Evolutionary conservation across 2,888 invertebrate genomes (phyloP).

Genomic region (Cephus runcator): DNA sequence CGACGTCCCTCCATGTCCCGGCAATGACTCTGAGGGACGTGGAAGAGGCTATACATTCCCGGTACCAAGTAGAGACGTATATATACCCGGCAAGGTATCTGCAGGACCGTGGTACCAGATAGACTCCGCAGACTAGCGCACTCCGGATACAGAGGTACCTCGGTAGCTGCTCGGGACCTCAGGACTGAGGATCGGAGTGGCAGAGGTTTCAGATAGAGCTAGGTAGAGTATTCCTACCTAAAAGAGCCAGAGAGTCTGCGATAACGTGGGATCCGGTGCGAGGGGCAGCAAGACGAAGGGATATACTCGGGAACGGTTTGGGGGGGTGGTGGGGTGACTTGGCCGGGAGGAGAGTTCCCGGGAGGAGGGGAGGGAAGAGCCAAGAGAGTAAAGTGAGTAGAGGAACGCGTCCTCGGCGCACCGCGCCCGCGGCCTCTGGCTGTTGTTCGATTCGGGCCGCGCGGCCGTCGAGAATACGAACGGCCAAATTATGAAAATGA

Average conservation of each 20-base stretch:
- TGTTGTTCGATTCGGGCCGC: slow-evolving; percentile 69
- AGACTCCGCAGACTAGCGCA: not conserved
- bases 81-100: not conserved
- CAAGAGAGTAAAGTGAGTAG: slow-evolving; percentile 25
- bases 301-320: not conserved
- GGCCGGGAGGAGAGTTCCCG: slow-evolving; percentile 16
- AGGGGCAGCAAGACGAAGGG: slow-evolving; percentile 1
- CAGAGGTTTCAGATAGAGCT: slow-evolving; percentile 1
- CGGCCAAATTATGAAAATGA: slow-evolving; percentile 73
- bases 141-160: not conserved
- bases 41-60: not conserved
- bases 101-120: not conserved
- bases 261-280: not conserved
- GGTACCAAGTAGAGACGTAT: not conserved
- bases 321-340: slow-evolving; percentile 11
- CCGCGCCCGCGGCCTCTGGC: slow-evolving; percentile 61
- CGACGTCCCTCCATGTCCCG: slow-evolving; percentile 50
- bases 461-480: slow-evolving; percentile 70
- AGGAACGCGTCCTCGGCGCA: slow-evolving; percentile 37
- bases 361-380: not conserved
- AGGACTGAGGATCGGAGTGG: not conserved
- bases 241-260: slow-evolving; percentile 2
- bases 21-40: slow-evolving; percentile 5
- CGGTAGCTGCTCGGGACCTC: not conserved
- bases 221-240: not conserved